Percentiles rank a stretch among this genome's conserved stretches.
Conservation (phyloP, 2,113 vertebrate genomes). For the Silurus glanis region DNA sequence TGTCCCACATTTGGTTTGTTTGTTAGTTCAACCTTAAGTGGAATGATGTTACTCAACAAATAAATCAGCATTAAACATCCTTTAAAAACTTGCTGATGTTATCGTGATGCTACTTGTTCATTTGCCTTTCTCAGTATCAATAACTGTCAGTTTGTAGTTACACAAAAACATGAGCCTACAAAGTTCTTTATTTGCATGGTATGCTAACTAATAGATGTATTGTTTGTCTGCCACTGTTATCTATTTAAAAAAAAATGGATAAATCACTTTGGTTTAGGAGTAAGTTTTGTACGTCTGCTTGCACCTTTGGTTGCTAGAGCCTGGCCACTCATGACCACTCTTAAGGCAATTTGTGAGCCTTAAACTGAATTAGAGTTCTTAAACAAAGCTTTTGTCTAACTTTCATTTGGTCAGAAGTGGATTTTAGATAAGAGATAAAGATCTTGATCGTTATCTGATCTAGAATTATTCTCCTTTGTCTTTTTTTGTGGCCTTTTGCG, state of each 20-base stretch:
- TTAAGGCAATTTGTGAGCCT: slow-evolving; percentile 36
- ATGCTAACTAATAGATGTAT: neutral
- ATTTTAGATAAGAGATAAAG: slow-evolving; percentile 36
- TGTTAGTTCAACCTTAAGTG: too few species aligned
- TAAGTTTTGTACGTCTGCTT: slow-evolving; percentile 15
- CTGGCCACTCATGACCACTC: neutral
- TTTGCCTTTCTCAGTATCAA: neutral
- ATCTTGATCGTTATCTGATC: slow-evolving; percentile 45
- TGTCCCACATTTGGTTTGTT: too few species aligned
- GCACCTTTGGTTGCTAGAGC: neutral
- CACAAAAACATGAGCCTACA: too few species aligned
- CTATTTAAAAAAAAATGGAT: neutral
- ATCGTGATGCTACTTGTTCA: neutral
- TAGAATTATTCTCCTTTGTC: slow-evolving; percentile 54
- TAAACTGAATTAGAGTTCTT: slow-evolving; percentile 35
- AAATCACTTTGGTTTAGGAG: neutral
- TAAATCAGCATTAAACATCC: too few species aligned
- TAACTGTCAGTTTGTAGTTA: neutral
- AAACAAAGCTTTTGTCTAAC: neutral
- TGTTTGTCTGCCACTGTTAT: neutral
- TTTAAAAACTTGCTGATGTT: neutral
- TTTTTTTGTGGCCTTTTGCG: slow-evolving; percentile 49
- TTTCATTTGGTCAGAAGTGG: slow-evolving; percentile 27
- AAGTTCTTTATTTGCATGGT: neutral
- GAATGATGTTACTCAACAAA: too few species aligned